A percentile compares a stretch with the other conserved stretches of the same genome.
Conservation (phyloP, 2,113 vertebrate genomes). For the Platichthys flesus region DNA sequence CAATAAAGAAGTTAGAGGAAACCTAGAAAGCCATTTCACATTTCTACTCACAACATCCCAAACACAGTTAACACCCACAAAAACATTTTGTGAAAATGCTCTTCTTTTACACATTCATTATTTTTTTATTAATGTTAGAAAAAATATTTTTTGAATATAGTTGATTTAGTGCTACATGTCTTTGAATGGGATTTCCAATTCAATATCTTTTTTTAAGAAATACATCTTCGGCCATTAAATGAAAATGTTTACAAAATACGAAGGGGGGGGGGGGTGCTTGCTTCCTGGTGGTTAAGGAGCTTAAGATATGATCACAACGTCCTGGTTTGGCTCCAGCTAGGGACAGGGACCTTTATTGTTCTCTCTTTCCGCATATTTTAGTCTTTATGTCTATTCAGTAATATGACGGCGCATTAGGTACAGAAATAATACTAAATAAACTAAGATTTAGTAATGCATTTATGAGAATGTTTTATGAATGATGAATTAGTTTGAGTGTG, state of each 20-base stretch:
- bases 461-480: background rate
- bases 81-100: background rate
- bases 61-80: background rate
- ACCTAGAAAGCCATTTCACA: background rate
- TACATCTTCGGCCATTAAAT: background rate
- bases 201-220: background rate
- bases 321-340: background rate
- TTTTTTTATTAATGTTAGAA: background rate
- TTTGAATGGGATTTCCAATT: no score
- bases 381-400: background rate
- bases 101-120: background rate
- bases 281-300: background rate
- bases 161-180: no score
- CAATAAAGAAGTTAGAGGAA: background rate
- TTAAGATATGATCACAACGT: background rate
- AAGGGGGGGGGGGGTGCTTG: no score
- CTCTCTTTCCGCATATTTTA: background rate
- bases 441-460: background rate
- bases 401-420: background rate
- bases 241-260: no score
- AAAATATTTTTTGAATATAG: no score
- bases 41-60: background rate
- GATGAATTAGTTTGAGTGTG: no score
- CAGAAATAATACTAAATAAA: no score
- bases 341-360: background rate